A percentile compares a stretch with the other conserved stretches of the same genome.
phyloP scores from a whole-genome alignment of 1,140 invertebrate species.

The Philopotamus ludificatus region DNA sequence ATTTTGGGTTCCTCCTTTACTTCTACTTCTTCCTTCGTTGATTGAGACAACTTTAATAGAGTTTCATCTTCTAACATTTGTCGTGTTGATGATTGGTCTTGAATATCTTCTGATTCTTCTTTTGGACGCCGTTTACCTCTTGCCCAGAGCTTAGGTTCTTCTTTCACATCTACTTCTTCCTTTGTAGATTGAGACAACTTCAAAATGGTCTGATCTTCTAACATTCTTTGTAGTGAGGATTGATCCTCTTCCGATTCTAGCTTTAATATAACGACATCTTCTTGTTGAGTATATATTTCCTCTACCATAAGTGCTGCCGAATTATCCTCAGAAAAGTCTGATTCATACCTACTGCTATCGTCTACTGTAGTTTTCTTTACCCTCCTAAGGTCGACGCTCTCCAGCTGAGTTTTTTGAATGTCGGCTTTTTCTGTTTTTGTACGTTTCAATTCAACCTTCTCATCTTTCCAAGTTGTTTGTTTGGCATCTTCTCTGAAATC shows the following conservation, averaged over 20 bases:
- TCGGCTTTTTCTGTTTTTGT: slow-evolving; percentile 48
- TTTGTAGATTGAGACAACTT: slow-evolving; percentile 14
- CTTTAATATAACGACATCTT: slow-evolving; percentile 49
- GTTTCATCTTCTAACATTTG: slow-evolving; percentile 13
- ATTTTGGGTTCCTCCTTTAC: slow-evolving; percentile 47
- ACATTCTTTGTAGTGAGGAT: background rate
- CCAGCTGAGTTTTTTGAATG: slow-evolving; percentile 46
- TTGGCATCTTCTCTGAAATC: slow-evolving; percentile 43
- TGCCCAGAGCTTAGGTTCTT: slow-evolving; percentile 49
- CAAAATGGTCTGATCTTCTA: background rate
- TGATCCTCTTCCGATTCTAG: slow-evolving; percentile 26
- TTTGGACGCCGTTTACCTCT: slow-evolving; percentile 46
- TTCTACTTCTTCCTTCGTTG: slow-evolving; percentile 40
- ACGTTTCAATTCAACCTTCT: slow-evolving; percentile 59
- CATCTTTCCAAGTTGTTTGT: slow-evolving; percentile 57
- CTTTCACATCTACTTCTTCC: slow-evolving; percentile 44
- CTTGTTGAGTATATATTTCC: slow-evolving; percentile 42
- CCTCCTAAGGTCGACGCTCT: slow-evolving; percentile 49
- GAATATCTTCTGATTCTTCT: slow-evolving; percentile 7
- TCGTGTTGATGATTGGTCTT: slow-evolving; percentile 3
- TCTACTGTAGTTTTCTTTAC: slow-evolving; percentile 46
- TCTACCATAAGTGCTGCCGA: slow-evolving; percentile 30
- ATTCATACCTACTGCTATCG: slow-evolving; percentile 17
- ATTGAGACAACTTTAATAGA: too few species aligned
- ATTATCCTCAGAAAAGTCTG: slow-evolving; percentile 1